Evolutionary conservation across 2,113 vertebrate genomes (phyloP).

Genomic region (Larimichthys crocea): DNA sequence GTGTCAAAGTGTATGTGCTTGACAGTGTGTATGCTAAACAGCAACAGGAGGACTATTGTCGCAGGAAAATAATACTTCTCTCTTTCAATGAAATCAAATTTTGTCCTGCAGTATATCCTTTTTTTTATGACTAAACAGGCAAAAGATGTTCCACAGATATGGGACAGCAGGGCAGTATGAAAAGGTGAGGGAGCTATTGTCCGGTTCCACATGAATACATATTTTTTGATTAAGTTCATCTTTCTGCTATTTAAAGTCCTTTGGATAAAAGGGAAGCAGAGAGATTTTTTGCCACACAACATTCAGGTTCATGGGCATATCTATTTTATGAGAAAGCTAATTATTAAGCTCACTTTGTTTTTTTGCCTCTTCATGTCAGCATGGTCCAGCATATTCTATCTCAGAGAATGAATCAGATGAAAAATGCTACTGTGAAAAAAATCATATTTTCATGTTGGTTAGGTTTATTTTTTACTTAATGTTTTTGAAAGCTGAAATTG

Average conservation of each 20-base stretch:
- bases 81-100: slow-evolving; percentile 69
- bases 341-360: slow-evolving; percentile 30
- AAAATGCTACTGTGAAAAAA: not conserved
- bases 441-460: not conserved
- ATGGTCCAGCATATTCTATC: not conserved
- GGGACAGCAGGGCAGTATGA: slow-evolving; percentile 42
- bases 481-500: not conserved
- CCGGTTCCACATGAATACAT: slow-evolving; percentile 70
- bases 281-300: slow-evolving; percentile 31
- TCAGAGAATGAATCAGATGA: not conserved
- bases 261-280: slow-evolving; percentile 8
- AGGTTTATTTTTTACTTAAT: not conserved
- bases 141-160: slow-evolving; percentile 65
- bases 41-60: slow-evolving; percentile 49
- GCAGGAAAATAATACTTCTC: slow-evolving; percentile 45
- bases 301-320: slow-evolving; percentile 37
- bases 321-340: slow-evolving; percentile 48
- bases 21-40: slow-evolving; percentile 17
- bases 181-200: slow-evolving; percentile 66
- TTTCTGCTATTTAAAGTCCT: slow-evolving; percentile 62
- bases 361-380: not conserved
- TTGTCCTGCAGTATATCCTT: slow-evolving; percentile 44
- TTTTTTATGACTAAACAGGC: slow-evolving; percentile 48
- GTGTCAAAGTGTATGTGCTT: slow-evolving; percentile 10
- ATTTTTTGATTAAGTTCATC: slow-evolving; percentile 73